These are phyloP conservation scores for Formica aserva DNA, from an alignment of 2,888 invertebrate genomes.

Conservation along the genomic window DNA sequence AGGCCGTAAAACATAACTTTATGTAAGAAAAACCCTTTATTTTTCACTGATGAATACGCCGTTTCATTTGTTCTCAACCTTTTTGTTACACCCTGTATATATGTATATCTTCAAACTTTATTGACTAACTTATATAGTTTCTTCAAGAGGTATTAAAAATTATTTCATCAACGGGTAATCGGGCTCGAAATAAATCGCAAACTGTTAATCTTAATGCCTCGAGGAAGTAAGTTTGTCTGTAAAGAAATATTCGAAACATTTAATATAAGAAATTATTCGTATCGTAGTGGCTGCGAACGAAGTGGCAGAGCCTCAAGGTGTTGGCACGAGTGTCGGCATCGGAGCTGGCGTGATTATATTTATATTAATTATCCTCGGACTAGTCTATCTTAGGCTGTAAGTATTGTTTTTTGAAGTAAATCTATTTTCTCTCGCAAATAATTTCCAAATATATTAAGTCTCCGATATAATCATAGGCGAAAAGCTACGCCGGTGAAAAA, in stretches of 20 bases:
- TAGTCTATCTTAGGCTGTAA: constrained; percentile 94
- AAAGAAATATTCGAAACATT: background rate
- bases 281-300: constrained; percentile 80
- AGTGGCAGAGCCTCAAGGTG: constrained; percentile 89
- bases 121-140: background rate
- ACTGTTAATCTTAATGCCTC: background rate
- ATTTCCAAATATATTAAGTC: background rate
- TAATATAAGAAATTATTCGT: background rate
- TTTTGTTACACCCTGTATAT: no score
- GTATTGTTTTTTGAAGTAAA: constrained; percentile 81
- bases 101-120: background rate
- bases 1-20: no score
- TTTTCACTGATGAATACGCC: no score
- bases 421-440: background rate
- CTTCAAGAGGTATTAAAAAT: background rate
- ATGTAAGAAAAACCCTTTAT: no score
- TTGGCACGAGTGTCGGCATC: constrained; percentile 94
- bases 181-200: background rate
- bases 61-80: no score
- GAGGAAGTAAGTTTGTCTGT: background rate
- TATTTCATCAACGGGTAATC: background rate
- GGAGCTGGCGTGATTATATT: constrained; percentile 94
- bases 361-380: constrained; percentile 91
- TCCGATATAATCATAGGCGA: constrained; percentile 87
- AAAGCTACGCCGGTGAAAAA: constrained; percentile 95